Conservation (phyloP, 2,888 invertebrate species). For the Heliothis peltigera region DNA sequence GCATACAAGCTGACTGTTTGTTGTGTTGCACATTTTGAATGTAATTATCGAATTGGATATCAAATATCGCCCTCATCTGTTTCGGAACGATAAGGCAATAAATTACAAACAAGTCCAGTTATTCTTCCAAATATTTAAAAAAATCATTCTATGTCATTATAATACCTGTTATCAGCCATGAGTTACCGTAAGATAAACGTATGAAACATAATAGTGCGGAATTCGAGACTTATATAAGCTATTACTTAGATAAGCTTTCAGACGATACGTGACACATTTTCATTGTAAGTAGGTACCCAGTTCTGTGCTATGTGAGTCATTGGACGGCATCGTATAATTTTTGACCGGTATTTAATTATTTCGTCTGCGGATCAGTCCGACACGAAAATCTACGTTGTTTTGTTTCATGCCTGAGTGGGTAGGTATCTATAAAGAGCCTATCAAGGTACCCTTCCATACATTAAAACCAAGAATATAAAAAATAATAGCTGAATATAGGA, state of each 20-base stretch:
- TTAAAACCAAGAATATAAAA: no score
- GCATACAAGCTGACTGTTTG: constrained; percentile 13
- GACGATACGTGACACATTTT: constrained; percentile 1
- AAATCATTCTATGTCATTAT: not conserved
- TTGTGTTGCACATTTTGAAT: constrained; percentile 33
- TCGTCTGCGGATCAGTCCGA: no score
- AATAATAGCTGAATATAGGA: not conserved
- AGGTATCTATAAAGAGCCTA: no score
- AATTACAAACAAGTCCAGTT: no score
- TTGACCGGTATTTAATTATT: no score
- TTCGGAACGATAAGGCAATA: not conserved
- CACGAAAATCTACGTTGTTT: no score
- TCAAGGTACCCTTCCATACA: not conserved
- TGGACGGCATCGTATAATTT: no score
- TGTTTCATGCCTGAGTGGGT: no score
- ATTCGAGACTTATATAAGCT: constrained; percentile 37
- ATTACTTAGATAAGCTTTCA: constrained; percentile 29
- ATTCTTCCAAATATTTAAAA: not conserved
- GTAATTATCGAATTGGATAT: constrained; percentile 36
- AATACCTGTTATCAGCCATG: constrained; percentile 11
- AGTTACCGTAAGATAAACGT: constrained; percentile 6
- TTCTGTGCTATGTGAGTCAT: no score
- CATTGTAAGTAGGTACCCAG: no score
- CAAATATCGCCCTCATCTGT: not conserved
- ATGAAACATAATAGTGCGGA: constrained; percentile 14